Conservation (phyloP, 2,888 invertebrate species). For the Lacanobia wlatinum region DNA sequence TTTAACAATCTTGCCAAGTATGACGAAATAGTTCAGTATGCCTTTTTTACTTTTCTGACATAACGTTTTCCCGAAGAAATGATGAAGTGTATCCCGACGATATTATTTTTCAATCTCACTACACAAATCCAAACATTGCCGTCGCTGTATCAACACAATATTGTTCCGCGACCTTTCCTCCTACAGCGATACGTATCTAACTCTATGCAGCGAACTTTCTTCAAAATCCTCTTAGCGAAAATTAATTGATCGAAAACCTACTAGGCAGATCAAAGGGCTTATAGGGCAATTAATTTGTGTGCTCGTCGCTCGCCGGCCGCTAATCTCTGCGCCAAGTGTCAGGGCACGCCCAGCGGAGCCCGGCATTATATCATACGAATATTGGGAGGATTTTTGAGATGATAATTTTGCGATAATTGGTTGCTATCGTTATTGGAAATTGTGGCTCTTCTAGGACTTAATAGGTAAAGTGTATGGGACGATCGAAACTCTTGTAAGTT, state of each 20-base stretch:
- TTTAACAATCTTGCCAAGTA: neutral
- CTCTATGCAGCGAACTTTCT: conserved; percentile 36
- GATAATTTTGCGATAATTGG: conserved; percentile 1
- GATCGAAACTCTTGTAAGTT: no score
- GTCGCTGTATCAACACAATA: conserved; percentile 11
- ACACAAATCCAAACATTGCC: conserved; percentile 21
- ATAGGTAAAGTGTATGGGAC: no score
- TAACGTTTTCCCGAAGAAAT: neutral
- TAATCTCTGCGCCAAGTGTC: conserved; percentile 64
- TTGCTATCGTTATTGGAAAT: neutral
- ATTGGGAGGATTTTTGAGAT: conserved; percentile 18
- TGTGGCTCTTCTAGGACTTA: neutral
- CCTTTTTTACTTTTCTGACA: neutral
- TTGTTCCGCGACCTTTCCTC: conserved; percentile 1
- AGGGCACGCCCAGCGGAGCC: conserved; percentile 55
- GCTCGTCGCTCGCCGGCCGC: conserved; percentile 48
- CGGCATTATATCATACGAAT: conserved; percentile 47
- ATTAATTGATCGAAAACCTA: conserved; percentile 64
- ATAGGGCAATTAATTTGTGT: conserved; percentile 68
- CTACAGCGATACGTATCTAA: conserved; percentile 12
- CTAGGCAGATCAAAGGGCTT: conserved; percentile 66
- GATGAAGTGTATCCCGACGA: conserved; percentile 1
- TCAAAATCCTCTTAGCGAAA: conserved; percentile 58
- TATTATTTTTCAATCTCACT: conserved; percentile 36
- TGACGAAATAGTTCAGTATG: neutral